Base-by-base conservation (phyloP, 2,113 vertebrate genomes). In the Azemiops feae region DNA sequence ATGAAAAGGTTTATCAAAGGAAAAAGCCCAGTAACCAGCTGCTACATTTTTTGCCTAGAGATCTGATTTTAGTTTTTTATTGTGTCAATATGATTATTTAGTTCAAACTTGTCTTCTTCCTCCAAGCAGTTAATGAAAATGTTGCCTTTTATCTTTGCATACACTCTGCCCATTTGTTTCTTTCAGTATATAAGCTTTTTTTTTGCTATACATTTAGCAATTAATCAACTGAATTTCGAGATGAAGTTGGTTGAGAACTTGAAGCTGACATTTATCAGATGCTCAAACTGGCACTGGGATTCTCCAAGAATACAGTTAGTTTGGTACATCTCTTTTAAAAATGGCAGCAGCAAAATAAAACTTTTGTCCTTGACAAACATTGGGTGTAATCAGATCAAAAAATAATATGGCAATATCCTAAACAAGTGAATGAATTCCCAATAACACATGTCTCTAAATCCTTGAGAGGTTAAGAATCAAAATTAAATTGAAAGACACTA, bases 1-100 rank as follows among this genome's bases (percentile, higher is more conserved):
- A 93, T 94, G 97, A 96, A 90, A 60, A 87, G 85, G 95, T 96
- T 95, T 96, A 95, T 69, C 92, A 95, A 95, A 96, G 92, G 94
- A 27, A 89, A 95, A 69, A 39, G 27, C 23, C 88, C 69, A 96
- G 93, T 89, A 95, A 91, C 94, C 95, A 96, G 91, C 93, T 97
- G 95, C 91, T 94, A 91, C 89, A 94, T 94, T 93, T 96, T 95
- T 93, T 95, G 91, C 93, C 91, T 95, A 64, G 12, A 95, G 93
- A 94, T 89, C 30, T 88, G 88, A 93, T 91, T 92, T 94, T 11
- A 34, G 86, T 88, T 93, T 95, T 95, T 94, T 94, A 96, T 95
- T n/a, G 25, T 92, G 69, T 14, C 93, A 53, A 93, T 85, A 86
- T 34, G 85, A 92, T 92, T 92, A 96, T 30, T 74, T 91, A 57